Percentiles rank a stretch among this genome's conserved stretches.
Evolutionary conservation across 2,888 invertebrate genomes (phyloP).

Genomic region (Philaethria dido): DNA sequence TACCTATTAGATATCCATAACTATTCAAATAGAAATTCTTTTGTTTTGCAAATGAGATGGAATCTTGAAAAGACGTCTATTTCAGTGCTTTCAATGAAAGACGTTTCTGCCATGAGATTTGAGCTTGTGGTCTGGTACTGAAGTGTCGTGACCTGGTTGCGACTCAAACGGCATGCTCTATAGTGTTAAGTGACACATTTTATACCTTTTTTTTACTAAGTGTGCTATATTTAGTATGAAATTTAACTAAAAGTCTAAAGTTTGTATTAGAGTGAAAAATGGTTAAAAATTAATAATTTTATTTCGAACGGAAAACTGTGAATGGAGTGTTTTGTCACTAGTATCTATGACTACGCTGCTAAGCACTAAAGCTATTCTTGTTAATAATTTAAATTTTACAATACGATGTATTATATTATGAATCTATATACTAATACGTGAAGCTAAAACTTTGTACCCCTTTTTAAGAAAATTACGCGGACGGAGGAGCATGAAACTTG

Average conservation of each 20-base stretch:
- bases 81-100: slow-evolving; percentile 40
- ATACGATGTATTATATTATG: too few relatives aligned
- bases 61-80: slow-evolving; percentile 42
- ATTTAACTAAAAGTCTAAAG: not conserved
- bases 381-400: too few relatives aligned
- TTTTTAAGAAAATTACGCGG: too few relatives aligned
- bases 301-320: too few relatives aligned
- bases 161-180: slow-evolving; percentile 35
- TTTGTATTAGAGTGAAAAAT: too few relatives aligned
- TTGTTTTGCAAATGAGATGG: slow-evolving; percentile 44
- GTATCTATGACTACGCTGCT: too few relatives aligned
- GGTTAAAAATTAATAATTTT: too few relatives aligned
- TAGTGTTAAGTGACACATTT: slow-evolving; percentile 28
- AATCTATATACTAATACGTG: too few relatives aligned
- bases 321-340: too few relatives aligned
- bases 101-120: slow-evolving; percentile 39
- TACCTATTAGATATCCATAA: slow-evolving; percentile 12
- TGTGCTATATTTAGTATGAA: not conserved
- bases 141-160: slow-evolving; percentile 43
- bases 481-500: too few relatives aligned
- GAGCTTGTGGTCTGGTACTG: slow-evolving; percentile 42
- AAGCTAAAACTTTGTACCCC: too few relatives aligned
- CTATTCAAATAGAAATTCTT: slow-evolving; percentile 23
- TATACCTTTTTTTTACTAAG: not conserved
- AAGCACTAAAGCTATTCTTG: too few relatives aligned